These are phyloP conservation scores for Sebastiscus albofasciatus DNA, from an alignment of 2,797 vertebrate species.

Conservation along the genomic window DNA sequence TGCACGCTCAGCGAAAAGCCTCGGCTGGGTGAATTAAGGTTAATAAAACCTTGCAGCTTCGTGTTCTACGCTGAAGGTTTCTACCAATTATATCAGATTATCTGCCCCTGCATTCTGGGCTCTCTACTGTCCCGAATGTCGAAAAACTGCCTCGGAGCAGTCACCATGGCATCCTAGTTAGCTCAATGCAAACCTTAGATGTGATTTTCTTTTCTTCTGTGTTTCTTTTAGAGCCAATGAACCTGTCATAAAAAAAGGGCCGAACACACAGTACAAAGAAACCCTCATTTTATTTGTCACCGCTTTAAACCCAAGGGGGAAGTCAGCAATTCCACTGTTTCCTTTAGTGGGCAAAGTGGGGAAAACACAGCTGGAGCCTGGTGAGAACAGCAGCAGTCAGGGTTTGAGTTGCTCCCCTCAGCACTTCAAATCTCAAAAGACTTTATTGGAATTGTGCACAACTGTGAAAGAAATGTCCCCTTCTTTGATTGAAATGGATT, in stretches of 20 bases:
- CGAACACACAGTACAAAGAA: conserved; percentile 6
- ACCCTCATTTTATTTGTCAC: conserved; percentile 45
- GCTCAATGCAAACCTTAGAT: conserved; percentile 15
- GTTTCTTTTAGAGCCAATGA: conserved; percentile 2
- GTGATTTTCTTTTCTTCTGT: conserved; percentile 14
- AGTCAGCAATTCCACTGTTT: conserved; percentile 46
- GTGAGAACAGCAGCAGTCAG: conserved; percentile 30
- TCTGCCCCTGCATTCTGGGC: conserved; percentile 20
- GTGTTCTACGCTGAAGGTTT: conserved; percentile 35
- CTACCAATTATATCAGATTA: conserved; percentile 50
- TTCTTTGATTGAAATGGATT: conserved; percentile 62
- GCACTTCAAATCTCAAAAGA: conserved; percentile 58
- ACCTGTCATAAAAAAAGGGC: conserved; percentile 28
- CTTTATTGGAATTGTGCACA: conserved; percentile 53
- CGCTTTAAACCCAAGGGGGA: conserved; percentile 28
- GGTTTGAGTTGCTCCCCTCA: conserved; percentile 45
- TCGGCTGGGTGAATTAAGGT: conserved; percentile 31
- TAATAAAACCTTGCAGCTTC: conserved; percentile 38
- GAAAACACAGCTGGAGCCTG: conserved; percentile 38
- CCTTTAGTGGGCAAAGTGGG: conserved; percentile 15
- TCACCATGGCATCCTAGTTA: conserved; percentile 27
- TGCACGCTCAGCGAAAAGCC: conserved; percentile 37
- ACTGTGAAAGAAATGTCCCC: conserved; percentile 61
- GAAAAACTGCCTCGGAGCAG: conserved; percentile 19
- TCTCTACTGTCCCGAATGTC: conserved; percentile 7